Percentiles rank a stretch among this genome's conserved stretches.
Evolutionary conservation across 1,140 invertebrate species (phyloP).

Genomic region (Drosophila persimilis): DNA sequence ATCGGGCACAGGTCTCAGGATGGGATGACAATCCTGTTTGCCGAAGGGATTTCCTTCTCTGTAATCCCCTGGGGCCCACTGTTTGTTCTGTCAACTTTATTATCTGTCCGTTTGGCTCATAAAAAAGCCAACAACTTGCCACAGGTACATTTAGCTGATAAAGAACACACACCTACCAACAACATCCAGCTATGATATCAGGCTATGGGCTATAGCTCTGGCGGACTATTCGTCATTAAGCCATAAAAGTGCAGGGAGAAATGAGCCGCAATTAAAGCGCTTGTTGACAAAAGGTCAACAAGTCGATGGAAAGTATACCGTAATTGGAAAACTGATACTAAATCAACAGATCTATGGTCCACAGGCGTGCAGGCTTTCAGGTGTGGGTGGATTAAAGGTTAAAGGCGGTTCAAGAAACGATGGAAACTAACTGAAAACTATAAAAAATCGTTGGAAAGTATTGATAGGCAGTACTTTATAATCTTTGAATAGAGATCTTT

Average conservation of each 20-base stretch:
- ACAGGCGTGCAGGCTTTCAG: slow-evolving; percentile 3
- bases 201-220: background rate
- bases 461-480: no score
- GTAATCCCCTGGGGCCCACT: background rate
- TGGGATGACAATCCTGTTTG: slow-evolving; percentile 35
- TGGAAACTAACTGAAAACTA: no score
- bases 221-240: slow-evolving; percentile 36
- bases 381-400: background rate
- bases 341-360: slow-evolving; percentile 34
- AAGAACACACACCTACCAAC: slow-evolving; percentile 6
- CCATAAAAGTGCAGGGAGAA: slow-evolving; percentile 54
- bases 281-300: slow-evolving; percentile 66
- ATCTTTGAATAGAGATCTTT: no score
- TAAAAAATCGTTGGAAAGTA: no score
- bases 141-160: slow-evolving; percentile 36
- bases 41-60: slow-evolving; percentile 15
- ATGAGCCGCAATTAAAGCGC: slow-evolving; percentile 50
- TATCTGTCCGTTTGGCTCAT: slow-evolving; percentile 51
- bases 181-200: no score
- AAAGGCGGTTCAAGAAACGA: no score
- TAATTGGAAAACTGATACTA: slow-evolving; percentile 46
- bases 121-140: slow-evolving; percentile 55
- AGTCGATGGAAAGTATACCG: slow-evolving; percentile 43
- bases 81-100: slow-evolving; percentile 63
- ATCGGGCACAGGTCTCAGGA: slow-evolving; percentile 24